These are phyloP conservation scores for Lacerta viridis DNA, from an alignment of 2,797 vertebrate species.

Conservation along the genomic window DNA sequence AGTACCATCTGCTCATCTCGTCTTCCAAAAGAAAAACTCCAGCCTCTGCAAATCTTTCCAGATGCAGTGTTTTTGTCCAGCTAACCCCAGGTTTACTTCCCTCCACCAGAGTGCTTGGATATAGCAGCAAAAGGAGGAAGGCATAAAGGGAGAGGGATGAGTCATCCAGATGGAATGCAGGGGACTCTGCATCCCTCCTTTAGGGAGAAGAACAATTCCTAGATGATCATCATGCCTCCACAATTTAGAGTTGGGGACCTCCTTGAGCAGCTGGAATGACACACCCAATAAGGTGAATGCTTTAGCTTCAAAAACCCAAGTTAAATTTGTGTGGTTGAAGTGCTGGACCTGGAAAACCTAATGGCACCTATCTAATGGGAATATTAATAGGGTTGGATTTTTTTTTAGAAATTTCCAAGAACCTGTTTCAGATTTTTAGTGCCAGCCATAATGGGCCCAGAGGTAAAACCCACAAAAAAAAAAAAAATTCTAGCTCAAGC, in stretches of 20 bases:
- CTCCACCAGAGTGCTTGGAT: not conserved
- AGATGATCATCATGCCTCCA: not conserved
- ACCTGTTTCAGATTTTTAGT: not conserved
- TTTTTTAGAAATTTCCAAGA: not conserved
- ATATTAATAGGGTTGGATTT: not conserved
- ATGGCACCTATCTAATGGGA: not conserved
- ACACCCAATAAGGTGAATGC: constrained; percentile 19
- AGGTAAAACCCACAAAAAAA: not conserved
- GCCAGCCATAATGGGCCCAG: not conserved
- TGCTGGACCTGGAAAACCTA: not conserved
- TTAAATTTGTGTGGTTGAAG: not conserved
- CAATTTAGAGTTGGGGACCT: not conserved
- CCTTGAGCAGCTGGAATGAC: constrained; percentile 36
- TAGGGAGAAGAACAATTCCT: not conserved
- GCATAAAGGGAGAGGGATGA: constrained; percentile 30
- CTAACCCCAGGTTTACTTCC: not conserved
- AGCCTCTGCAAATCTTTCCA: not conserved
- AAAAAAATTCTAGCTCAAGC: not conserved
- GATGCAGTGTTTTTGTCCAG: not conserved
- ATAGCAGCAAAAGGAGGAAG: constrained; percentile 13
- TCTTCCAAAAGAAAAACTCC: not conserved
- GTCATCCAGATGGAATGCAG: constrained; percentile 55
- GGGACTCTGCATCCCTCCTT: constrained; percentile 28
- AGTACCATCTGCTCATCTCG: rapidly evolving
- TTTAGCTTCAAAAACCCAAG: constrained; percentile 13